Evolutionary conservation across 2,888 invertebrate species (phyloP), one percentile per base, ranked within the genome.

Genomic region (Melieria crassipennis): DNA sequence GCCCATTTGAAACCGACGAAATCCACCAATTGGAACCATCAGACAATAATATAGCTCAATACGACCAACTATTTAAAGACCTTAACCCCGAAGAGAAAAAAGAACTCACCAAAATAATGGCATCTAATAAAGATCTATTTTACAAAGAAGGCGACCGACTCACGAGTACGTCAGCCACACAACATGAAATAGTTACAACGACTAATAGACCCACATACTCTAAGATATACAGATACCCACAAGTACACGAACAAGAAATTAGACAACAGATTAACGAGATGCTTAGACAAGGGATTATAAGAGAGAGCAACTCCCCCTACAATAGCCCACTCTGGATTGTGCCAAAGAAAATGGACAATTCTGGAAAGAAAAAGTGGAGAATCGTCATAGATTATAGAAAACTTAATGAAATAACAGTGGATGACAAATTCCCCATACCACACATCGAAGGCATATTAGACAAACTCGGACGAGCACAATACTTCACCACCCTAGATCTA

Each of bases 331-430:
- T 16, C 16, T 16, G 16, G 16, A 16, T 16, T 16, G 16, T 16
- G 16, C 16, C 16, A 7, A 52, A 50, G 43, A 64, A 64, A 16
- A 13, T 43, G 30, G 50, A 43, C n/a, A 52, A 48, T 42, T 65
- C 61, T n/a, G 50, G n/a, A 47, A 42, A 6, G n/a, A 30, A 50
- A 42, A 50, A 63, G 46, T 62, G 45, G 47, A 11, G 48, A 30
- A 11, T 64, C 0, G 48, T 64, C 11, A 30, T 64, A 13, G 64
- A 74, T 57, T 70, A 70, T 11, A 66, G 70, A 7, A 72, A 71
- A 63, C 50, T 73, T n/a, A 75, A 75, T 46, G 67, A 72, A 57
- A 62, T 72, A 45, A 74, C 74, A 60, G 62, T 71, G 45, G 60
- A 65, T 62, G 65, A 72, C 60, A 68, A 75, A 52, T 74, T 73